Conservation (phyloP, 2,113 vertebrate genomes). For the Cisticola juncidis region DNA sequence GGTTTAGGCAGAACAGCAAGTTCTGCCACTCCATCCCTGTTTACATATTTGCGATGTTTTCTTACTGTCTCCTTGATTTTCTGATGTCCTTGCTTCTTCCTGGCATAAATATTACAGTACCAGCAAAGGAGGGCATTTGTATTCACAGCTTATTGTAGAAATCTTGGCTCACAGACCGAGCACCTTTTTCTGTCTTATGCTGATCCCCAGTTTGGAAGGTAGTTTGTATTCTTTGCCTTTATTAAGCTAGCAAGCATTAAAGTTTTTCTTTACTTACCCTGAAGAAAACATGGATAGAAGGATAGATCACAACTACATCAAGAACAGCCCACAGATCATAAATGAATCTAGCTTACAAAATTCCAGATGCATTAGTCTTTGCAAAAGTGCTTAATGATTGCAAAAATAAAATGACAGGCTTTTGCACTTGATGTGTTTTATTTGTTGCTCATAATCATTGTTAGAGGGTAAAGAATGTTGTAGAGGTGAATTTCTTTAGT, state of each 20-base stretch:
- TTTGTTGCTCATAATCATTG: not conserved
- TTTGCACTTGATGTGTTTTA: not conserved
- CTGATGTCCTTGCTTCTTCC: not conserved
- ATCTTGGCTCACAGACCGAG: not conserved
- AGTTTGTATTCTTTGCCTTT: not conserved
- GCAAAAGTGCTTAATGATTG: not conserved
- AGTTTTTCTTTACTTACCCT: not conserved
- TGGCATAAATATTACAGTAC: not conserved
- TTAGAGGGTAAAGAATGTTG: not conserved
- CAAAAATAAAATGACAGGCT: not conserved
- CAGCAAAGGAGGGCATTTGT: not conserved
- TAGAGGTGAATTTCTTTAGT: not conserved
- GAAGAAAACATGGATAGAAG: not conserved
- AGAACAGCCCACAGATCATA: not conserved
- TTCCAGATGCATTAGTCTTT: constrained; percentile 6
- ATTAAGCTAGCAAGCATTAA: not conserved
- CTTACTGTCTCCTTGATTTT: not conserved
- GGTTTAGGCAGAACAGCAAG: not conserved
- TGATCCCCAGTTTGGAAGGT: not conserved
- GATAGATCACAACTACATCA: not conserved
- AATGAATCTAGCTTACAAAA: constrained; percentile 12
- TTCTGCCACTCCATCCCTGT: not conserved
- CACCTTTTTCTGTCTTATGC: not conserved
- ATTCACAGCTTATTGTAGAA: not conserved
- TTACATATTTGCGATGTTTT: not conserved